Evolutionary conservation across 2,888 invertebrate genomes (phyloP).

Genomic region (Cantharis rufa): DNA sequence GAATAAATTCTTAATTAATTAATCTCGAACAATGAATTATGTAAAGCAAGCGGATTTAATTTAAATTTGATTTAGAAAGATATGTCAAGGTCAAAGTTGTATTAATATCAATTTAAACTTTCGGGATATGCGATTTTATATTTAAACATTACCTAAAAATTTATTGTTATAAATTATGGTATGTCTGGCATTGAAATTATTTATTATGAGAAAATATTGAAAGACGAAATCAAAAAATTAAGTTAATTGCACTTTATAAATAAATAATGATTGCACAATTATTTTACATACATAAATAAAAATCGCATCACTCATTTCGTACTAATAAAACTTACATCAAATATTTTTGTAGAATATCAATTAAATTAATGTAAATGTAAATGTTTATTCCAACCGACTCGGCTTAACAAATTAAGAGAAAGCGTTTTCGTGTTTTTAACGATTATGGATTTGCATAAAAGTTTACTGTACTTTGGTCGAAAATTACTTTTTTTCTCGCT

Average conservation of each 20-base stretch:
- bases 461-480: neutral
- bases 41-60: neutral
- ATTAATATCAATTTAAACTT: neutral
- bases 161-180: neutral
- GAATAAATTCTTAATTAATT: neutral
- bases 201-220: neutral
- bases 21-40: neutral
- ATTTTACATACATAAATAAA: neutral
- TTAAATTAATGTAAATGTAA: neutral
- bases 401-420: neutral
- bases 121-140: neutral
- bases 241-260: neutral
- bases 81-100: neutral
- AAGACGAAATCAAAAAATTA: neutral
- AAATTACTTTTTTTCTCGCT: neutral
- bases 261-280: neutral
- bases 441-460: neutral
- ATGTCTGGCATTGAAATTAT: neutral
- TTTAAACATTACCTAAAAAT: neutral
- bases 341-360: neutral
- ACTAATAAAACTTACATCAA: neutral
- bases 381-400: neutral
- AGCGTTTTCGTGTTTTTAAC: neutral
- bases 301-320: neutral
- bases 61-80: neutral